These are phyloP conservation scores for Drosophila vallismaia DNA, from an alignment of 2,888 invertebrate species.

Conservation along the genomic window DNA sequence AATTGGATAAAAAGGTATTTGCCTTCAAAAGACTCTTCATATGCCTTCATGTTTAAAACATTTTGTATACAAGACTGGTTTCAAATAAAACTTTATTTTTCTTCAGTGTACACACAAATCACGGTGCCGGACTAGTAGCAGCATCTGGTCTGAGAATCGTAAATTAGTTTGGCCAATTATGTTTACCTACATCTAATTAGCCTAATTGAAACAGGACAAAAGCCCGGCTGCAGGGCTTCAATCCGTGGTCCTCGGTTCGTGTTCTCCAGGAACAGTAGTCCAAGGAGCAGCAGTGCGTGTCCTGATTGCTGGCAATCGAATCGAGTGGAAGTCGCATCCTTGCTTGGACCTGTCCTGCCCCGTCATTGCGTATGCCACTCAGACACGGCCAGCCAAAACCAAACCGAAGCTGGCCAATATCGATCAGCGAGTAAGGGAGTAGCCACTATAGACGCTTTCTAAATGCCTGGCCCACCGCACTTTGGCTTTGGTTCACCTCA, in stretches of 20 bases:
- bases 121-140: constrained; percentile 18
- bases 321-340: not conserved
- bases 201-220: constrained; percentile 75
- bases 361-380: constrained; percentile 45
- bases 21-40: no score
- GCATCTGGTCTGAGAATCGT: constrained; percentile 50
- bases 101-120: constrained; percentile 30
- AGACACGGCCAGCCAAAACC: constrained; percentile 14
- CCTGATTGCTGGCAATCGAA: constrained; percentile 16
- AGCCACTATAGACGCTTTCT: constrained; percentile 3
- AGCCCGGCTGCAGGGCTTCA: constrained; percentile 33
- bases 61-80: no score
- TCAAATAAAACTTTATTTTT: not conserved
- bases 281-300: constrained; percentile 18
- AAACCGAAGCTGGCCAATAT: constrained; percentile 32
- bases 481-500: constrained; percentile 20
- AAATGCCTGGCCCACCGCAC: constrained; percentile 34
- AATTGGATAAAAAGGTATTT: no score
- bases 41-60: no score
- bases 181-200: constrained; percentile 77
- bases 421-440: constrained; percentile 22
- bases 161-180: constrained; percentile 74
- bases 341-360: not conserved
- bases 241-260: constrained; percentile 9
- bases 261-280: not conserved